Conservation (phyloP, 2,888 invertebrate genomes). For the Apamea epomidion region DNA sequence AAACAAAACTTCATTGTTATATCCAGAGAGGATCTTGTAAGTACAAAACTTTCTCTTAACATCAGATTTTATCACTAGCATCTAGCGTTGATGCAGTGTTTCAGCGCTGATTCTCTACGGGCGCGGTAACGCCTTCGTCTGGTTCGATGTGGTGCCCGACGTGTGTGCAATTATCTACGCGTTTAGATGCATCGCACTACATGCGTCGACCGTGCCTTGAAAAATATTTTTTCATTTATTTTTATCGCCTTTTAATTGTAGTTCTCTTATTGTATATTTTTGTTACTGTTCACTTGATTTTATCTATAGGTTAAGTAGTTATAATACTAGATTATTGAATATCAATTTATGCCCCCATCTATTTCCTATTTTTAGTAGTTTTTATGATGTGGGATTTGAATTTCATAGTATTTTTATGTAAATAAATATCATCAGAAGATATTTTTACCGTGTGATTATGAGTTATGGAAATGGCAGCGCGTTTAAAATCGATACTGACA, state of each 20-base stretch:
- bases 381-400: slow-evolving; percentile 16
- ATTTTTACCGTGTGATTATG: slow-evolving; percentile 39
- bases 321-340: slow-evolving; percentile 13
- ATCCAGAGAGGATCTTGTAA: slow-evolving; percentile 1
- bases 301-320: neutral
- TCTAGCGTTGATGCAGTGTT: slow-evolving; percentile 69
- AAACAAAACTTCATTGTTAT: slow-evolving; percentile 24
- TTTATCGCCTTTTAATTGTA: slow-evolving; percentile 45
- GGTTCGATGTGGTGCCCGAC: slow-evolving; percentile 63
- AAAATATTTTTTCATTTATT: slow-evolving; percentile 37
- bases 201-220: slow-evolving; percentile 41
- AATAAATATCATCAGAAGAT: slow-evolving; percentile 32
- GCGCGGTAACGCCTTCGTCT: slow-evolving; percentile 70
- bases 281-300: neutral
- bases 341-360: neutral
- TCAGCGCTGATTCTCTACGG: slow-evolving; percentile 74
- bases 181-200: slow-evolving; percentile 67
- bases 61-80: slow-evolving; percentile 70
- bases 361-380: slow-evolving; percentile 3
- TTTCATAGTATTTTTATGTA: slow-evolving; percentile 40
- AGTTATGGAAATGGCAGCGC: slow-evolving; percentile 48
- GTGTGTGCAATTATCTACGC: slow-evolving; percentile 77
- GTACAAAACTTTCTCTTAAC: slow-evolving; percentile 56
- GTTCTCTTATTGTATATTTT: slow-evolving; percentile 17
- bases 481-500: slow-evolving; percentile 31